Percentiles rank a stretch among this genome's conserved stretches.
Evolutionary conservation across 2,797 vertebrate species (phyloP).

Genomic region (Siniperca undulata): DNA sequence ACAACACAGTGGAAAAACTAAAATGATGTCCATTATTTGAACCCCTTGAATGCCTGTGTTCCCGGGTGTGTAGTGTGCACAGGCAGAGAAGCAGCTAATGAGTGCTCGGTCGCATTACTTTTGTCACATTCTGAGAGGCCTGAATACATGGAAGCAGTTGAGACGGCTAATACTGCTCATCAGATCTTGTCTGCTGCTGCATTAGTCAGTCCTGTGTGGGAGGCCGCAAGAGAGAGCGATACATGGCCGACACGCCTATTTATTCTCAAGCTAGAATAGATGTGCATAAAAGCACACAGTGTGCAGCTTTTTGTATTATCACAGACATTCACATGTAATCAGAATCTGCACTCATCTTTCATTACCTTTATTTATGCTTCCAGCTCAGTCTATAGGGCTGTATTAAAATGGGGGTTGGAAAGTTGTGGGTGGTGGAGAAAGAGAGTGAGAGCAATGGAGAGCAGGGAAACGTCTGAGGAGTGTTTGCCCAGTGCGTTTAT

Average conservation of each 20-base stretch:
- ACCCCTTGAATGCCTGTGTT: slow-evolving; percentile 80
- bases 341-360: slow-evolving; percentile 50
- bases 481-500: slow-evolving; percentile 94
- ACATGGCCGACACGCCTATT: slow-evolving; percentile 43
- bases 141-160: slow-evolving; percentile 47
- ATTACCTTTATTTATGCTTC: slow-evolving; percentile 57
- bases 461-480: slow-evolving; percentile 81
- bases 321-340: slow-evolving; percentile 44
- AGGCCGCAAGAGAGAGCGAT: slow-evolving; percentile 33
- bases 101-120: slow-evolving; percentile 51
- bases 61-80: slow-evolving; percentile 29
- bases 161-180: slow-evolving; percentile 56
- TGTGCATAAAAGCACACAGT: slow-evolving; percentile 27
- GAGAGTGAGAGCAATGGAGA: slow-evolving; percentile 66
- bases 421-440: slow-evolving; percentile 54
- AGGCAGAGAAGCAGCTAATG: slow-evolving; percentile 62
- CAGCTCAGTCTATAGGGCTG: slow-evolving; percentile 76
- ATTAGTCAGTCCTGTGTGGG: slow-evolving; percentile 56
- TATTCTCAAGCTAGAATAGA: slow-evolving; percentile 47
- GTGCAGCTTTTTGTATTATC: slow-evolving; percentile 49
- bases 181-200: slow-evolving; percentile 52
- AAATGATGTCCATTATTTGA: slow-evolving; percentile 91
- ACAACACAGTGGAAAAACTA: slow-evolving; percentile 87
- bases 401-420: slow-evolving; percentile 79
- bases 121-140: slow-evolving; percentile 66